A percentile compares a stretch with the other conserved stretches of the same genome.
Conservation (phyloP, 2,113 vertebrate species). For the Phocoena phocoena region DNA sequence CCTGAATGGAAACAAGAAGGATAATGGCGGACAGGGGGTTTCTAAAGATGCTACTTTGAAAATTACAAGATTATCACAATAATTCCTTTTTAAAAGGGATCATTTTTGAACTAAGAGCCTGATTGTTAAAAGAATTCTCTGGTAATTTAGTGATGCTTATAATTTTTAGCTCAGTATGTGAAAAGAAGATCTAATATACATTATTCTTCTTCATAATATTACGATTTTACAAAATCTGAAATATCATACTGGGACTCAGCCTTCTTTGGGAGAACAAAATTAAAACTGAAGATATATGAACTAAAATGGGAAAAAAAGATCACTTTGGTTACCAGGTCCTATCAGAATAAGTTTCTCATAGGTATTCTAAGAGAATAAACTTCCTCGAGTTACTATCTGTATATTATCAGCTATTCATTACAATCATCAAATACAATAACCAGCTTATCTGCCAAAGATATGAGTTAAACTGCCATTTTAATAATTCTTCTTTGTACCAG, state of each 20-base stretch:
- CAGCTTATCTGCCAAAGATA: not conserved
- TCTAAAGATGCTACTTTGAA: constrained; percentile 50
- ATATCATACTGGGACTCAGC: not conserved
- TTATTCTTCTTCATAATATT: constrained; percentile 53
- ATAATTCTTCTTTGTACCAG: constrained; percentile 50
- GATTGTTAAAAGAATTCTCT: constrained; percentile 61
- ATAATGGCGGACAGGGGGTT: not conserved
- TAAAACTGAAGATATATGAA: constrained; percentile 15
- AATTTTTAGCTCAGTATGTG: constrained; percentile 49
- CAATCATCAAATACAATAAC: constrained; percentile 52
- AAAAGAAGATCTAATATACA: constrained; percentile 15
- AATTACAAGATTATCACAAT: constrained; percentile 67
- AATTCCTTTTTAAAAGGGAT: constrained; percentile 45
- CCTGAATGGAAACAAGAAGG: constrained; percentile 63
- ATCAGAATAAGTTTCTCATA: not conserved
- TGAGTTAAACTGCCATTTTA: constrained; percentile 59
- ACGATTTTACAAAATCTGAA: constrained; percentile 61
- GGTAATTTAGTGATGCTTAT: constrained; percentile 57
- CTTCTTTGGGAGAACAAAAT: constrained; percentile 12
- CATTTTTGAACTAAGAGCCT: constrained; percentile 61
- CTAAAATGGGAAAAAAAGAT: not conserved
- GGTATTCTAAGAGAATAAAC: not conserved
- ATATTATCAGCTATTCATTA: constrained; percentile 33
- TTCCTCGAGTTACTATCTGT: not conserved
- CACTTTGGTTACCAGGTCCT: not conserved